These are phyloP conservation scores for Latheticus oryzae DNA, from an alignment of 2,888 invertebrate species.

Conservation along the genomic window DNA sequence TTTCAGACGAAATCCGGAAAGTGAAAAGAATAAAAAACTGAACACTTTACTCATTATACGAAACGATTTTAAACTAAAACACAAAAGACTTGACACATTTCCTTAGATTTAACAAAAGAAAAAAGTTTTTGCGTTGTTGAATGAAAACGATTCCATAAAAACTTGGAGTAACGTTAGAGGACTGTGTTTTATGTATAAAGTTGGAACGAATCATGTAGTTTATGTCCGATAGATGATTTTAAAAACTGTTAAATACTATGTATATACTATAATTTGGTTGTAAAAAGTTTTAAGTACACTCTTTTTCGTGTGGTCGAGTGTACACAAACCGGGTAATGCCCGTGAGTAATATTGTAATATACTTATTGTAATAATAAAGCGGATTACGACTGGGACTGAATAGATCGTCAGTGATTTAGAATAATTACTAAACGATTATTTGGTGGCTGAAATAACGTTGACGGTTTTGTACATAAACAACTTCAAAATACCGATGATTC, in stretches of 20 bases:
- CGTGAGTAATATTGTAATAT: constrained; percentile 17
- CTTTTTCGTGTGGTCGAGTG: too few relatives aligned
- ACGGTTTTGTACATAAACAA: too few relatives aligned
- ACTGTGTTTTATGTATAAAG: too few relatives aligned
- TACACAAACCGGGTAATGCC: constrained; percentile 3
- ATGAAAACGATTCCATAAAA: constrained; percentile 12
- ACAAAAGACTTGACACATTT: constrained; percentile 8
- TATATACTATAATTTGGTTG: constrained; percentile 1
- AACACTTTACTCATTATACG: constrained; percentile 15
- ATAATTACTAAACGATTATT: constrained; percentile 19
- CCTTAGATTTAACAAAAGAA: constrained; percentile 11
- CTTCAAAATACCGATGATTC: too few relatives aligned
- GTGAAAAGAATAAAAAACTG: constrained; percentile 2
- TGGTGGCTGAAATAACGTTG: too few relatives aligned
- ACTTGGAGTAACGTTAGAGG: too few relatives aligned
- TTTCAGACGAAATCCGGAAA: constrained; percentile 8
- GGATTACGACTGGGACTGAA: constrained; percentile 12
- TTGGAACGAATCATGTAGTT: constrained; percentile 1
- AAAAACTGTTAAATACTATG: constrained; percentile 11
- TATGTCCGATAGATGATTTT: constrained; percentile 16
- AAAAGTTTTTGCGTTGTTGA: not conserved
- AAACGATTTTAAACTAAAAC: constrained; percentile 18
- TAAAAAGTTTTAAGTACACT: too few relatives aligned
- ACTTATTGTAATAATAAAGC: constrained; percentile 18
- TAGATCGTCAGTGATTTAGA: constrained; percentile 5